A percentile compares a stretch with the other conserved stretches of the same genome.
Conservation (phyloP, 2,113 vertebrate genomes). For the Odocoileus virginianus region DNA sequence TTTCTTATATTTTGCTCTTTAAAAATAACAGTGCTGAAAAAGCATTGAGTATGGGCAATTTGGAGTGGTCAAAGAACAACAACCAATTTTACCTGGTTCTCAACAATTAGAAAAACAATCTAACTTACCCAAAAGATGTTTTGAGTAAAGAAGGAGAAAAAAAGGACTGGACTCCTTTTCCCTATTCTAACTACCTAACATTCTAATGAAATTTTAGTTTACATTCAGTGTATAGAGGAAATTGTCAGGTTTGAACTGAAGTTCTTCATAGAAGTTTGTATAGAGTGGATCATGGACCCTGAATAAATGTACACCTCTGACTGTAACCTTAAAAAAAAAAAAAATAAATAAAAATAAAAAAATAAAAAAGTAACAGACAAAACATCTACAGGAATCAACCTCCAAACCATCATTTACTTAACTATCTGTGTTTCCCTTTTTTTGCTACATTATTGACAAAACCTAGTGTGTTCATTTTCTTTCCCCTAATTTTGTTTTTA, state of each 20-base stretch:
- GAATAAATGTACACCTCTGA: no score
- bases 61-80: constrained; percentile 58
- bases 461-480: constrained; percentile 20
- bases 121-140: constrained; percentile 14
- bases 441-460: neutral
- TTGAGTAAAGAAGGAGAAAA: neutral
- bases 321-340: no score
- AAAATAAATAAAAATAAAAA: no score
- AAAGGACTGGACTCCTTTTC: neutral
- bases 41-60: constrained; percentile 72
- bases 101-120: constrained; percentile 49
- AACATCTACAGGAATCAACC: constrained; percentile 34
- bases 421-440: constrained; percentile 24
- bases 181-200: no score
- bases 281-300: no score
- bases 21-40: constrained; percentile 73
- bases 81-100: constrained; percentile 40
- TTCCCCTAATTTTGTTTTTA: constrained; percentile 68
- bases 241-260: constrained; percentile 37
- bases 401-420: constrained; percentile 31
- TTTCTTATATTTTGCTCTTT: constrained; percentile 75
- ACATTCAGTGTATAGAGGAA: neutral
- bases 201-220: constrained; percentile 25
- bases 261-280: no score
- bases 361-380: constrained; percentile 51